A percentile compares a stretch with the other conserved stretches of the same genome.
These are phyloP conservation scores for Tachysurus fulvidraco DNA, from an alignment of 2,113 vertebrate genomes.

Conservation along the genomic window DNA sequence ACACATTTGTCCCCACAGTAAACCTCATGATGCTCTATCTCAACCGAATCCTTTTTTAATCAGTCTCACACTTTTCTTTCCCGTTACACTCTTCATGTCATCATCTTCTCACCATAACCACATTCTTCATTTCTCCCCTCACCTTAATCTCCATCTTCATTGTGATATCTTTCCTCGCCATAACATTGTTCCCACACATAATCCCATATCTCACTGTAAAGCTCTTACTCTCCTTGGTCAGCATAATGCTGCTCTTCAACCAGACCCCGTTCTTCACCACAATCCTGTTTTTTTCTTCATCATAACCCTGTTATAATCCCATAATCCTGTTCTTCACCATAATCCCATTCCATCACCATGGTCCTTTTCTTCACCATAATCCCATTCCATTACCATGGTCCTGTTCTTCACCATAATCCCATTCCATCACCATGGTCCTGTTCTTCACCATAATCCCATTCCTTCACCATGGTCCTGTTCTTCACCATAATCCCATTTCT, in stretches of 20 bases:
- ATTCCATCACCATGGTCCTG: neutral
- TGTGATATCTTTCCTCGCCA: neutral
- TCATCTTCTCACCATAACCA: neutral
- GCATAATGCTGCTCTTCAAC: neutral
- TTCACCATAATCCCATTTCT: neutral
- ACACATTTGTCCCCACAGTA: no score
- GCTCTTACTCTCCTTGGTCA: neutral
- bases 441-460: neutral
- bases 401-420: neutral
- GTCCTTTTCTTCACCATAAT: neutral
- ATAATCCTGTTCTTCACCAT: neutral
- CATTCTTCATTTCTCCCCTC: no score
- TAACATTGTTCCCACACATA: neutral
- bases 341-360: neutral
- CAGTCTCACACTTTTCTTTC: no score
- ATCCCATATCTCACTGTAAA: neutral
- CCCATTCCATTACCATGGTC: neutral
- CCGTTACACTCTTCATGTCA: no score
- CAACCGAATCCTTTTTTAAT: no score
- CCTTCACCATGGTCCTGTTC: neutral
- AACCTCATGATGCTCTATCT: no score
- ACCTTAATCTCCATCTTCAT: neutral
- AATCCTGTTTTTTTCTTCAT: neutral
- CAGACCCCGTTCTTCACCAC: no score
- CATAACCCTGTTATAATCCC: neutral